A percentile compares a stretch with the other conserved stretches of the same genome.
Evolutionary conservation across 2,797 vertebrate genomes (phyloP).

Genomic region (Gastrophryne carolinensis): DNA sequence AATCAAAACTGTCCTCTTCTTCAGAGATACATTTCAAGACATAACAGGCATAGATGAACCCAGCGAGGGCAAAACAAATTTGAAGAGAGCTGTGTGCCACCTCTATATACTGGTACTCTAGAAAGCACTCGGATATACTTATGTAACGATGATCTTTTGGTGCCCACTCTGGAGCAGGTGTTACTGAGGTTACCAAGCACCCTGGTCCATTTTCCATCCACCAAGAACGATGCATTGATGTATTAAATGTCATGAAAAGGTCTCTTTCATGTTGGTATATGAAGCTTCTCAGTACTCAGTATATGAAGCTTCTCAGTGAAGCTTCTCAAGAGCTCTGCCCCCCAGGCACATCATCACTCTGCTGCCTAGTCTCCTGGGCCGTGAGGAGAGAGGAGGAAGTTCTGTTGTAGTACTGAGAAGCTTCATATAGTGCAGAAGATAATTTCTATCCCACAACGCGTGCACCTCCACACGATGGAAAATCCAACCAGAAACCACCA

Average conservation of each 20-base stretch:
- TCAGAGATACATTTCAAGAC: slow-evolving; percentile 99
- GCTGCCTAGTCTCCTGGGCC: too few relatives aligned
- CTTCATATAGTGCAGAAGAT: too few relatives aligned
- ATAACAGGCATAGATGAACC: slow-evolving; percentile 98
- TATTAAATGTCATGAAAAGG: slow-evolving; percentile 97
- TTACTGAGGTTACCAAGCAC: slow-evolving; percentile 91
- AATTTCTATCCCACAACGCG: too few relatives aligned
- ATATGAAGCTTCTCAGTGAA: too few relatives aligned
- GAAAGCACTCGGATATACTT: slow-evolving; percentile 91
- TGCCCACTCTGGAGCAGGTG: slow-evolving; percentile 92
- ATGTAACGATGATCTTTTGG: slow-evolving; percentile 97
- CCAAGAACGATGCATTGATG: slow-evolving; percentile 99
- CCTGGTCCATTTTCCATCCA: slow-evolving; percentile 99
- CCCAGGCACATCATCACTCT: too few relatives aligned
- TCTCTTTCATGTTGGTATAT: too few relatives aligned
- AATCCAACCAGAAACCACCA: too few relatives aligned
- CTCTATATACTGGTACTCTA: slow-evolving; percentile 98
- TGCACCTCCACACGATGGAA: too few relatives aligned
- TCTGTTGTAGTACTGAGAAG: too few relatives aligned
- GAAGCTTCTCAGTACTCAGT: too few relatives aligned
- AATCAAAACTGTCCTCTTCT: slow-evolving; percentile 99
- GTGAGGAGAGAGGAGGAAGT: too few relatives aligned
- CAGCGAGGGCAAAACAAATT: slow-evolving; percentile 95
- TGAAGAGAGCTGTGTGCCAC: slow-evolving; percentile 96
- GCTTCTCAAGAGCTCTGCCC: too few relatives aligned